A percentile compares a stretch with the other conserved stretches of the same genome.
These are phyloP conservation scores for Steinernema feltiae DNA, from an alignment of 1,140 invertebrate genomes.

Conservation along the genomic window DNA sequence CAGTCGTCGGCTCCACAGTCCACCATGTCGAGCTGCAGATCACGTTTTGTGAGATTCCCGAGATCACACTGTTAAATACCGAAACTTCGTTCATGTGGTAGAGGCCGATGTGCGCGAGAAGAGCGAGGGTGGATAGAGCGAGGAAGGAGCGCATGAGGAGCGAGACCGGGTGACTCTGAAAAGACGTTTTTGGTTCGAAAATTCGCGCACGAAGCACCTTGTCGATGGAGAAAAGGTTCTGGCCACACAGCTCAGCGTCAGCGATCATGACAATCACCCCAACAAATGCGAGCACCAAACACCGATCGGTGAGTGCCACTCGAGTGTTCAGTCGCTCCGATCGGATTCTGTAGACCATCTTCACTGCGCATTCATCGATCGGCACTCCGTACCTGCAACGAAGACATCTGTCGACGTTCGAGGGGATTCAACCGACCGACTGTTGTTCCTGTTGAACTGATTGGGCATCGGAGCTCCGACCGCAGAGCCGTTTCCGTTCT, in stretches of 20 bases:
- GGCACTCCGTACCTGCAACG: constrained; percentile 51
- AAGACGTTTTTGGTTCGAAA: neutral
- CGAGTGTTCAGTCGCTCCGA: constrained; percentile 49
- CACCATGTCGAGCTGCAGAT: constrained; percentile 47
- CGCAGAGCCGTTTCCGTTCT: constrained; percentile 11
- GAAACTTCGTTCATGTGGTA: constrained; percentile 54
- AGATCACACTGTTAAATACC: constrained; percentile 37
- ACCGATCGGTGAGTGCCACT: constrained; percentile 45
- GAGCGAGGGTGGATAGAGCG: constrained; percentile 46
- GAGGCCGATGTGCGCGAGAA: constrained; percentile 49
- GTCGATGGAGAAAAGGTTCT: constrained; percentile 37
- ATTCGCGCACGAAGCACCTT: constrained; percentile 29
- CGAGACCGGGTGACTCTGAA: constrained; percentile 29
- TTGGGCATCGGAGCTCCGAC: neutral
- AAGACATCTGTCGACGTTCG: neutral
- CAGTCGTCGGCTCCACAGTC: constrained; percentile 57
- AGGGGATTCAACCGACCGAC: constrained; percentile 24
- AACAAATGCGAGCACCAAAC: constrained; percentile 42
- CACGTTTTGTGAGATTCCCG: no score
- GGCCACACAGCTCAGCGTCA: constrained; percentile 44
- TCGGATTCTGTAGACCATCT: constrained; percentile 56
- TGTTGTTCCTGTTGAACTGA: constrained; percentile 26
- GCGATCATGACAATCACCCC: constrained; percentile 44
- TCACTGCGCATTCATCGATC: constrained; percentile 49
- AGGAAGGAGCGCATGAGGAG: constrained; percentile 44